These are phyloP conservation scores for Halocynthia aurantium DNA, from an alignment of 23 tunicate species.

Conservation along the genomic window DNA sequence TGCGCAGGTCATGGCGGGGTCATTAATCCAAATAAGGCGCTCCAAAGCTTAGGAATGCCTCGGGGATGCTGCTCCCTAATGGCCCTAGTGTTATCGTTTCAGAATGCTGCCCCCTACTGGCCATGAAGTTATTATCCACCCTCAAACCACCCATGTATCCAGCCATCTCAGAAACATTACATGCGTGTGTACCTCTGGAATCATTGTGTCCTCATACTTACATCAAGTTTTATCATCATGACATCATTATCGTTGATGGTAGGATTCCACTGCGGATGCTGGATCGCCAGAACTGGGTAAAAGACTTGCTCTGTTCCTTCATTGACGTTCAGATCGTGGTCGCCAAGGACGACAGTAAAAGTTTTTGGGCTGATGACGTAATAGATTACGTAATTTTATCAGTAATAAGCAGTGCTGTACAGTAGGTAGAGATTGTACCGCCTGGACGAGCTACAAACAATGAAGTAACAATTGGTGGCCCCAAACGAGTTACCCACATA, in stretches of 20 bases:
- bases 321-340: constrained; percentile 24
- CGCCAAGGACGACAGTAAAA: constrained; percentile 71
- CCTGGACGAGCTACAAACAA: not conserved
- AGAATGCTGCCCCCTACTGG: too few relatives aligned
- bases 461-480: not conserved
- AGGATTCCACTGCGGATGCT: constrained; percentile 55
- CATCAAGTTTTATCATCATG: constrained; percentile 67
- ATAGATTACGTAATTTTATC: too few relatives aligned
- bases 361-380: not conserved
- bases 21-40: too few relatives aligned
- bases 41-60: too few relatives aligned
- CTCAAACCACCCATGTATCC: too few relatives aligned
- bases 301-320: constrained; percentile 72
- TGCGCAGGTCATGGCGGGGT: too few relatives aligned
- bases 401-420: not conserved
- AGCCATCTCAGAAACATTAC: too few relatives aligned
- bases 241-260: constrained; percentile 69
- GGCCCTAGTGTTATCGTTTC: too few relatives aligned
- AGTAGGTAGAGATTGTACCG: not conserved
- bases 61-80: too few relatives aligned
- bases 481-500: not conserved
- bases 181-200: too few relatives aligned
- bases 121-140: too few relatives aligned
- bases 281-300: constrained; percentile 31
- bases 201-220: constrained; percentile 9